phyloP scores from a whole-genome alignment of 2,888 invertebrate species.

The Scaptomyza tumidula region DNA sequence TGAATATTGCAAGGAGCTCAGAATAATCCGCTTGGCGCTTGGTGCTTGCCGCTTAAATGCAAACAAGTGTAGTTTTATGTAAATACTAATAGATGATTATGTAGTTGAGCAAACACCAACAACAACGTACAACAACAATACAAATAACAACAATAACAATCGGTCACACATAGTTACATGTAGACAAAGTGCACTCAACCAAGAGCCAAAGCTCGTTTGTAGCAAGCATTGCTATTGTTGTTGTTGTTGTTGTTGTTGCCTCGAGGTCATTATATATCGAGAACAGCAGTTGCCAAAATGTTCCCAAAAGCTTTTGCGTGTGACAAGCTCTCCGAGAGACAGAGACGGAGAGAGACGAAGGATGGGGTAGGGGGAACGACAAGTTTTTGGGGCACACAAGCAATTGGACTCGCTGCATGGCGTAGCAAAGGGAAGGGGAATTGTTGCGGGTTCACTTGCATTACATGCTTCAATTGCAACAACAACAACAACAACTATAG shows the following conservation, averaged over 20 bases:
- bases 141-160: conserved; percentile 49
- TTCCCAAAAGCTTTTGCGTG: conserved; percentile 78
- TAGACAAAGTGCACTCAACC: conserved; percentile 76
- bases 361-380: neutral
- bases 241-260: conserved; percentile 64
- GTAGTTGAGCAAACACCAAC: conserved; percentile 76
- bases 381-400: conserved; percentile 7
- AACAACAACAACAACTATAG: conserved; percentile 39
- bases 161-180: conserved; percentile 78
- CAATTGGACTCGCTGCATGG: conserved; percentile 5
- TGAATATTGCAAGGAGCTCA: conserved; percentile 14
- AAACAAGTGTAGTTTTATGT: conserved; percentile 79
- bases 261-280: conserved; percentile 81
- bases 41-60: conserved; percentile 73
- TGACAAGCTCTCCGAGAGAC: conserved; percentile 58
- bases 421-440: conserved; percentile 18
- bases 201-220: conserved; percentile 60
- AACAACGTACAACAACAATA: conserved; percentile 44
- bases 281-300: conserved; percentile 79
- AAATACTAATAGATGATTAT: conserved; percentile 79
- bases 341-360: neutral
- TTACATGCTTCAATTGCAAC: conserved; percentile 79
- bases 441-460: conserved; percentile 51
- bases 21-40: conserved; percentile 77
- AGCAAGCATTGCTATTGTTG: conserved; percentile 17